phyloP scores from a whole-genome alignment of 1,140 invertebrate species.

The Sinonovacula constricta region DNA sequence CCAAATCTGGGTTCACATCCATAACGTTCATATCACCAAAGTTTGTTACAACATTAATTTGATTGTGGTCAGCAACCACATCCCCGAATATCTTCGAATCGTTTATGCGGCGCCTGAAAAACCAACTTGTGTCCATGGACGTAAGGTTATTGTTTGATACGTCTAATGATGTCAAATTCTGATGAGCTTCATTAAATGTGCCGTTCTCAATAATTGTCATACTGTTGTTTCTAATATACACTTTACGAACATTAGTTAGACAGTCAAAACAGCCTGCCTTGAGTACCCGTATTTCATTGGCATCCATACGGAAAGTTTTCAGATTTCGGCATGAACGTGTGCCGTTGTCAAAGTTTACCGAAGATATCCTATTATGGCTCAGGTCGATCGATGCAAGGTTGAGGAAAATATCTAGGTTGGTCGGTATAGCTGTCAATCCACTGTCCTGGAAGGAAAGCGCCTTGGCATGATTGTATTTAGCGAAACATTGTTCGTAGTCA shows the following conservation, averaged over 20 bases:
- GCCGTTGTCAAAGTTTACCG: not conserved
- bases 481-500: not conserved
- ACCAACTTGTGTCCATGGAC: not conserved
- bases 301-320: not conserved
- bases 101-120: not conserved
- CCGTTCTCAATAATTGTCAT: conserved; percentile 3
- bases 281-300: not conserved
- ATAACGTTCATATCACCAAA: not conserved
- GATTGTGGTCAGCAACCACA: conserved; percentile 4
- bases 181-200: not conserved
- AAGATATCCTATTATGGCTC: not conserved
- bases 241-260: not conserved
- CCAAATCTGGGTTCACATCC: not conserved
- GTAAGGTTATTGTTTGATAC: not conserved
- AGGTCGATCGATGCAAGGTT: not conserved
- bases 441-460: not conserved
- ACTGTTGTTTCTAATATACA: not conserved
- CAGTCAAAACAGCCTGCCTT: conserved; percentile 1
- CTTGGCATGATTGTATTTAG: not conserved
- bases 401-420: not conserved
- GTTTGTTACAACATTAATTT: not conserved
- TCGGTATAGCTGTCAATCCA: not conserved
- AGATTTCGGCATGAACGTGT: not conserved
- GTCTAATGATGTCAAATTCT: not conserved
- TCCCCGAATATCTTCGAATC: not conserved